Conservation (phyloP, 2,888 invertebrate genomes). For the Coecobrya sp. region DNA sequence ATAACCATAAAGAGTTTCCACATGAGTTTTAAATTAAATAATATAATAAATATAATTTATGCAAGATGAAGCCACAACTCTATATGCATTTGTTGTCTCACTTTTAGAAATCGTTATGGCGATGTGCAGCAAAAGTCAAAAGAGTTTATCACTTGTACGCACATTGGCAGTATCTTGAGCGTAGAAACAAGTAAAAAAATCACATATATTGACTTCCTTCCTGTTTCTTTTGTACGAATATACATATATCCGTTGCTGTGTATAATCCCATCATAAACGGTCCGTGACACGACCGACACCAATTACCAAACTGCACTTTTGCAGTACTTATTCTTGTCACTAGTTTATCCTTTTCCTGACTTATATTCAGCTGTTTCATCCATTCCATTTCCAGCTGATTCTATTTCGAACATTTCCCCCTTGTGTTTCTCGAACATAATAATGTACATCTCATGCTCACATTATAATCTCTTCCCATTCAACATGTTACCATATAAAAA, state of each 20-base stretch:
- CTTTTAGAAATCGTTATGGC: background rate
- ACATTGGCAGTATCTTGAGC: conserved; percentile 20
- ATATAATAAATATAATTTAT: background rate
- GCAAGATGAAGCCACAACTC: background rate
- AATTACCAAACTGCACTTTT: conserved; percentile 68
- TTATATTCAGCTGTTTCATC: conserved; percentile 76
- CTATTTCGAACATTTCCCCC: conserved; percentile 53
- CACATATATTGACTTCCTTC: no score
- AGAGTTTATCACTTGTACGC: conserved; percentile 30
- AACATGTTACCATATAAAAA: conserved; percentile 7
- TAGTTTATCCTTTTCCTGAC: conserved; percentile 9
- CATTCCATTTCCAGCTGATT: conserved; percentile 75
- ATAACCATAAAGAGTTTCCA: background rate
- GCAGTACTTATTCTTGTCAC: conserved; percentile 44
- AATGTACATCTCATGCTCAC: background rate
- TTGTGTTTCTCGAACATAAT: background rate
- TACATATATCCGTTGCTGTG: no score
- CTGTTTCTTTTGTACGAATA: no score
- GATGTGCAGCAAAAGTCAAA: conserved; percentile 32
- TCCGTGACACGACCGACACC: conserved; percentile 72
- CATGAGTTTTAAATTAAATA: conserved; percentile 16
- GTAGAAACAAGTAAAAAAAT: no score
- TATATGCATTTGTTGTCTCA: background rate
- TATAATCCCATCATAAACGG: conserved; percentile 52
- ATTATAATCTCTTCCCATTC: background rate